Evolutionary conservation across 2,113 vertebrate genomes (phyloP).

Genomic region (Bostrychus sinensis): DNA sequence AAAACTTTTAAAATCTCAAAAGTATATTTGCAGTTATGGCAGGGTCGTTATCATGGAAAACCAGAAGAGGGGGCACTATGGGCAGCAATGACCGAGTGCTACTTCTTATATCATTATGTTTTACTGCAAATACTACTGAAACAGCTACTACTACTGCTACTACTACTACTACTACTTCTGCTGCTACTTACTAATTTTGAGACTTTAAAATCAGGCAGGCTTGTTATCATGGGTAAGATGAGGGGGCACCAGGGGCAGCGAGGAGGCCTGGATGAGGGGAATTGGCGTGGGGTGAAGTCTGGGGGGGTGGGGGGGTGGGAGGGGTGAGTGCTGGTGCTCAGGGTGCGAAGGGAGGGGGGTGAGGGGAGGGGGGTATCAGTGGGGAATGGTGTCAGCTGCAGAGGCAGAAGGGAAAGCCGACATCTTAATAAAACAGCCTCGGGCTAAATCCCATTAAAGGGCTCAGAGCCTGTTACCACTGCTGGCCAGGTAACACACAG

Average conservation of each 20-base stretch:
- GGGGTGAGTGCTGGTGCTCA: slow-evolving; percentile 52
- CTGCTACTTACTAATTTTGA: not conserved
- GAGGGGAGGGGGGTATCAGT: slow-evolving; percentile 71
- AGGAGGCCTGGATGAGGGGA: slow-evolving; percentile 45
- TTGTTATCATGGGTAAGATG: not conserved
- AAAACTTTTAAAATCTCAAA: no score
- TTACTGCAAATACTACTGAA: no score
- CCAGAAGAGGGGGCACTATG: slow-evolving; percentile 37
- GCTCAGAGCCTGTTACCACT: slow-evolving; percentile 99
- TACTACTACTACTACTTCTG: not conserved
- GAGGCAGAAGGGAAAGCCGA: slow-evolving; percentile 99
- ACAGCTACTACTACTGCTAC: not conserved
- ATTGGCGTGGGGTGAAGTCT: slow-evolving; percentile 58
- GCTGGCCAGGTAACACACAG: slow-evolving; percentile 90
- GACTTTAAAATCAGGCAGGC: no score
- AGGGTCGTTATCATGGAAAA: slow-evolving; percentile 56
- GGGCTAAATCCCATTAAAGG: slow-evolving; percentile 99
- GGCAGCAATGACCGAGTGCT: slow-evolving; percentile 1
- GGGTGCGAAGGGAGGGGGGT: slow-evolving; percentile 47
- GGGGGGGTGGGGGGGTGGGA: slow-evolving; percentile 26
- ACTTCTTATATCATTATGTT: no score
- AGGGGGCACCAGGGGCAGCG: slow-evolving; percentile 36
- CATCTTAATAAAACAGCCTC: slow-evolving; percentile 99
- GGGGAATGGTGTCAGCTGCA: slow-evolving; percentile 98
- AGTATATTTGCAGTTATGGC: slow-evolving; percentile 39